Evolutionary conservation across 2,113 vertebrate species (phyloP), one percentile per base, ranked within the genome.

Genomic region (Charadrius vociferus): DNA sequence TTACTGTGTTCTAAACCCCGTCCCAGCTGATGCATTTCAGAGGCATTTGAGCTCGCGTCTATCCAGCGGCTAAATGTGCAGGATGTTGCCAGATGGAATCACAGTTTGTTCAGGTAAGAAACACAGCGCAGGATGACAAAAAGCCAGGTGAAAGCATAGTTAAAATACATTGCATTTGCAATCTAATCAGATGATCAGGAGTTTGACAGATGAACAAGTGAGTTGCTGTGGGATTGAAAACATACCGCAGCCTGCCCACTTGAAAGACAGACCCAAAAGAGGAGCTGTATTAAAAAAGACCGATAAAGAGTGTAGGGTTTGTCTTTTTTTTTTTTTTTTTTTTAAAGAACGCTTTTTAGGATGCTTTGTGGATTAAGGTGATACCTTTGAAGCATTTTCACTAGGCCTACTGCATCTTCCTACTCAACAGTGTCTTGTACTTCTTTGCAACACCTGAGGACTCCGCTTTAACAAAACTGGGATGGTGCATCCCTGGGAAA

Each of bases 1-100:
- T 97, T 95, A 96, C 88, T 5, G 3, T n/a, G 27, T 82, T 94
- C 93, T 78, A 93, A 96, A 92, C 77, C 61, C 15, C 3, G 55
- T 88, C 90, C 88, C 91, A 97, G 94, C 36, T 73, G 78, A 95
- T 91, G 67, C 41, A 19, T 87, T 92, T 88, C 70, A 83, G 90
- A 92, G 45, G 30, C 27, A 7, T 88, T 41, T 56, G 65, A 91
- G 22, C 88, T 93, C 0, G 0, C 7, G 1, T 36, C 77, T 92
- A 8, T 55, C 49, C 65, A n/a, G 62, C 22, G 20, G n/a, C 62
- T 86, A 74, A 81, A 86, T 12, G 68, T 53, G 52, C 63, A 49
- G 87, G 59, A 12, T 52, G 70, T 74, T 94, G 66, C 61, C 68
- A 95, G 79, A 90, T 45, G 27, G 77, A 95, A 91, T 81, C 50